Base-by-base conservation (phyloP, 2,113 vertebrate genomes). In the Sebastes fasciatus region DNA sequence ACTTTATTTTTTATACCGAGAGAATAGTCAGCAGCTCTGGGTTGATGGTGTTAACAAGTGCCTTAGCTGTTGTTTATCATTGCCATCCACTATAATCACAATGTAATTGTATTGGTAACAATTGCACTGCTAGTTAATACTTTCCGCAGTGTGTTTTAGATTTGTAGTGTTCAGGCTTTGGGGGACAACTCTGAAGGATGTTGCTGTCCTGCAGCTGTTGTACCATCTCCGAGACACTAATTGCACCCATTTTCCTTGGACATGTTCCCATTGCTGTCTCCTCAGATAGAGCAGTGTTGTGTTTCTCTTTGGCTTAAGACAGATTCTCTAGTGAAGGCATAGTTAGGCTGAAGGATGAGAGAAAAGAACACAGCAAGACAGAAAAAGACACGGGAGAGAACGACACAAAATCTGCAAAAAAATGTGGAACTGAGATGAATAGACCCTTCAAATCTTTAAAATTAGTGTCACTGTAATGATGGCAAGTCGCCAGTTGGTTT, bases 181-280 rank as follows among this genome's bases (percentile, higher is more conserved):
- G 68, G 75, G 43, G 75, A 84, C 65, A 86, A n/a, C 68, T 77
- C 55, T 90, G 81, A 91, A 69, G 46, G 63, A 91, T 86, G 85
- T 74, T 52, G 64, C 80, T 88, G 85, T 88, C 66, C 73, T 48
- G 40, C 70, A 84, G 86, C 73, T 73, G 73, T 85, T 88, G 74
- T 75, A 74, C 79, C 57, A 73, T 81, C 74, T 81, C 71, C 12
- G 16, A 68, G 71, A 83, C 86, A 85, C 69, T 92, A 90, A 92
- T 92, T 92, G 80, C 84, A 81, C 64, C 86, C 79, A 88, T 90
- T 88, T 87, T 73, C 45, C 4, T 45, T 80, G 87, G 88, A 88
- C 79, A 58, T 74, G 66, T 90, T 86, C 78, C 82, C 73, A 16
- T 72, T 79, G 75, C 77, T 78, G 78, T 86, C 84, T 83, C 8